Conservation (phyloP, 2,113 vertebrate species). For the Mustela lutreola region DNA sequence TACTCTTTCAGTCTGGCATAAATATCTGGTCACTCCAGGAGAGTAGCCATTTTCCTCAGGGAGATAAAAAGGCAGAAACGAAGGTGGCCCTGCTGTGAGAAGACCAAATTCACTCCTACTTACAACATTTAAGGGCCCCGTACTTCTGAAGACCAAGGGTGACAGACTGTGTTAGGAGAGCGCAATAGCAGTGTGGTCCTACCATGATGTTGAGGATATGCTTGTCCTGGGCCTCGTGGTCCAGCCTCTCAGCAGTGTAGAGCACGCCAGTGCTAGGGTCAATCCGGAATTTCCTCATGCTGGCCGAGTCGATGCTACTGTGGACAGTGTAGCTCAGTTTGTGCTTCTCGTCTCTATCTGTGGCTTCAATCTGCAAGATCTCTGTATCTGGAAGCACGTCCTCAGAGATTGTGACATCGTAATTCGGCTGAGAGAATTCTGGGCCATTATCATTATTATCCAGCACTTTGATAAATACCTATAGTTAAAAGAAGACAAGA, state of each 20-base stretch:
- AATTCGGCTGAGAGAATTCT: slow-evolving; percentile 94
- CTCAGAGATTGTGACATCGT: slow-evolving; percentile 95
- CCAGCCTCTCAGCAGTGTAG: slow-evolving; percentile 93
- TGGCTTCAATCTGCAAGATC: slow-evolving; percentile 95
- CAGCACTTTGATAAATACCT: slow-evolving; percentile 96
- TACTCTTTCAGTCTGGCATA: slow-evolving; percentile 73
- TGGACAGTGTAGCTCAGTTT: slow-evolving; percentile 94
- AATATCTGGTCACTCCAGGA: not conserved
- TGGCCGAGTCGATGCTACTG: slow-evolving; percentile 94
- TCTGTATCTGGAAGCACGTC: slow-evolving; percentile 95
- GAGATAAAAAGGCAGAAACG: slow-evolving; percentile 61
- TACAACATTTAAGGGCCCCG: slow-evolving; percentile 43
- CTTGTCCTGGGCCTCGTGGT: slow-evolving; percentile 95
- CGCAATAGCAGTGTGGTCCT: slow-evolving; percentile 77
- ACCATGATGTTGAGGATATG: slow-evolving; percentile 97
- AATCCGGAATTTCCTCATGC: slow-evolving; percentile 95
- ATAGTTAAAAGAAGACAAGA: slow-evolving; percentile 74
- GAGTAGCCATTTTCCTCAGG: slow-evolving; percentile 5
- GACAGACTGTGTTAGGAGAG: not conserved
- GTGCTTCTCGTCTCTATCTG: slow-evolving; percentile 95
- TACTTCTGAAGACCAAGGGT: slow-evolving; percentile 3
- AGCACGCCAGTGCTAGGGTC: slow-evolving; percentile 93
- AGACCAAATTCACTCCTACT: slow-evolving; percentile 71
- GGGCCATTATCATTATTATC: slow-evolving; percentile 98
- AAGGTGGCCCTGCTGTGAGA: slow-evolving; percentile 61